A percentile compares a stretch with the other conserved stretches of the same genome.
Evolutionary conservation across 1,140 invertebrate species (phyloP).

Genomic region (Watersipora subatra): DNA sequence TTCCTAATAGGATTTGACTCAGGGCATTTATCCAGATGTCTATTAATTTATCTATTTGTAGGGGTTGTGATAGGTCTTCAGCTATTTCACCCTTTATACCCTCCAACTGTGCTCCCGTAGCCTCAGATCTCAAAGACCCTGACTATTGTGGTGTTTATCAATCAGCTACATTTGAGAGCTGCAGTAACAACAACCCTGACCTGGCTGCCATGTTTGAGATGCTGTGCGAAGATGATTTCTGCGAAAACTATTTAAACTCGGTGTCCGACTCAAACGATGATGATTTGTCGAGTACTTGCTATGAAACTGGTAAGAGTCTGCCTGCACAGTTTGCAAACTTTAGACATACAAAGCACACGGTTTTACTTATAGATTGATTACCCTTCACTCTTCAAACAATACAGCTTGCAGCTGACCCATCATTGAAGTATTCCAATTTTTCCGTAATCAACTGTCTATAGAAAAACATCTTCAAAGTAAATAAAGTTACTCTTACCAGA

Average conservation of each 20-base stretch:
- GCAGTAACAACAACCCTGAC: not conserved
- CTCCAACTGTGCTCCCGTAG: not conserved
- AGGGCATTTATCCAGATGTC: too few relatives aligned
- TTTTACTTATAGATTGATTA: too few relatives aligned
- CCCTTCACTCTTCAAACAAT: too few relatives aligned
- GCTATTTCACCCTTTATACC: not conserved
- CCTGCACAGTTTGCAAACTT: too few relatives aligned
- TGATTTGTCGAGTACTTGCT: not conserved
- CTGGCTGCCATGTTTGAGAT: not conserved
- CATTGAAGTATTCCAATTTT: too few relatives aligned
- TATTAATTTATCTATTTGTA: not conserved
- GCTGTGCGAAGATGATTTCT: not conserved
- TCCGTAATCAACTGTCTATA: too few relatives aligned
- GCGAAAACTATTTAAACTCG: not conserved
- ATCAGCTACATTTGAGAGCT: not conserved
- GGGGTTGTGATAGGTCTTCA: not conserved
- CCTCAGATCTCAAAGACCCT: not conserved
- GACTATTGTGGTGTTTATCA: not conserved
- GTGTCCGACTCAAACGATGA: not conserved
- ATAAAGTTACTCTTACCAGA: too few relatives aligned
- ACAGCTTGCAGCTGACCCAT: too few relatives aligned
- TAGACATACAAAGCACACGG: too few relatives aligned
- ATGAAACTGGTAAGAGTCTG: not conserved
- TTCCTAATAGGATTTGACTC: too few relatives aligned
- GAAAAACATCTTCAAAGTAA: too few relatives aligned